Conservation (phyloP, 2,113 vertebrate genomes). For the Protomyctophum bolini region DNA sequence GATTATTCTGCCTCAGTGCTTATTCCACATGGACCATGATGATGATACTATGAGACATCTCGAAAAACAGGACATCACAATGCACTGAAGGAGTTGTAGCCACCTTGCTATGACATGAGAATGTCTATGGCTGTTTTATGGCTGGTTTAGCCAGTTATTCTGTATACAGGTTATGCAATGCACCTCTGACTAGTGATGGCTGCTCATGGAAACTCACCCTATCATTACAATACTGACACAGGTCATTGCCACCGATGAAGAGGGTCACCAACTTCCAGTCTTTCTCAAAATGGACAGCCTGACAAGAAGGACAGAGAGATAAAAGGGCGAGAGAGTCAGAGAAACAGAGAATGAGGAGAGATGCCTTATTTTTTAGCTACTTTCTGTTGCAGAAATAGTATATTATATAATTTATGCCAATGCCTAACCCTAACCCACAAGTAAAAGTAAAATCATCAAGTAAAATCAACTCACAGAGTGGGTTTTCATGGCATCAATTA, state of each 20-base stretch:
- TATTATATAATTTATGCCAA: background rate
- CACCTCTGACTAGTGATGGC: background rate
- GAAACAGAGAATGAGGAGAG: background rate
- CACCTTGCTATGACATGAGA: conserved; percentile 3
- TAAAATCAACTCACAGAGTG: conserved; percentile 77
- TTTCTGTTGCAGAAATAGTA: background rate
- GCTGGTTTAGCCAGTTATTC: background rate
- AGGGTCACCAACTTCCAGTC: conserved; percentile 97
- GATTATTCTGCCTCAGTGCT: conserved; percentile 58
- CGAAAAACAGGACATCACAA: conserved; percentile 29
- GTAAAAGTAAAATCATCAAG: background rate
- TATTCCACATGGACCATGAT: conserved; percentile 51
- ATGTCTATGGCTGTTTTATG: background rate
- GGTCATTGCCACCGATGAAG: conserved; percentile 88
- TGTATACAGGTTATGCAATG: background rate
- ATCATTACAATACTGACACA: conserved; percentile 90
- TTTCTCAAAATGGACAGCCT: conserved; percentile 86
- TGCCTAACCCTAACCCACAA: background rate
- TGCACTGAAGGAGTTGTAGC: conserved; percentile 16
- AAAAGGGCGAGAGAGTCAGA: background rate
- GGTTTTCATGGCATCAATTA: conserved; percentile 82
- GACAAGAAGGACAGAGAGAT: conserved; percentile 18
- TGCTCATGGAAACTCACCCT: conserved; percentile 74
- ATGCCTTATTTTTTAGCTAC: background rate
- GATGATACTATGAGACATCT: conserved; percentile 65